phyloP scores from a whole-genome alignment of 2,888 invertebrate genomes.

The Cheilosia impressa region DNA sequence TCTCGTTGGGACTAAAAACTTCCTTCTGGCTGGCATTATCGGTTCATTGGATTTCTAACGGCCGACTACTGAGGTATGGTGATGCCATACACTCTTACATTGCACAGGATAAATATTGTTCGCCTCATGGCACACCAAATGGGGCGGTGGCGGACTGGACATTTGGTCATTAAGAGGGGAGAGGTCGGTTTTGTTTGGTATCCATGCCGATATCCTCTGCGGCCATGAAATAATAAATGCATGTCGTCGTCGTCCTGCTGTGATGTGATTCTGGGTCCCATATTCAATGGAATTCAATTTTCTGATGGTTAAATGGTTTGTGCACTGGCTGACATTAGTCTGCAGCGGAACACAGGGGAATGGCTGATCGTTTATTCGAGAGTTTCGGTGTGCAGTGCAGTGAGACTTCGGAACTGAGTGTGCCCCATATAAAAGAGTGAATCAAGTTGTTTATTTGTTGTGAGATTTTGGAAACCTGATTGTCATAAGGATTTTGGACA shows the following conservation, averaged over 20 bases:
- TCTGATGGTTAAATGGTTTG: slow-evolving; percentile 61
- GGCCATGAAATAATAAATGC: slow-evolving; percentile 50
- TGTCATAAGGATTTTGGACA: slow-evolving; percentile 1
- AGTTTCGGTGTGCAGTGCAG: not conserved
- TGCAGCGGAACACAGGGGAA: not conserved
- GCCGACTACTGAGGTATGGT: slow-evolving; percentile 39
- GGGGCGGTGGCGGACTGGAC: slow-evolving; percentile 12
- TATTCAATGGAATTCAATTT: slow-evolving; percentile 67
- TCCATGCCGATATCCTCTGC: slow-evolving; percentile 21
- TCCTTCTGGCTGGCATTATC: slow-evolving; percentile 68
- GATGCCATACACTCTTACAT: slow-evolving; percentile 22
- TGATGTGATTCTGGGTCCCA: slow-evolving; percentile 47
- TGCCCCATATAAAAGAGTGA: not conserved
- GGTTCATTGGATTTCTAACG: slow-evolving; percentile 71
- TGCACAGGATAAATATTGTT: slow-evolving; percentile 43
- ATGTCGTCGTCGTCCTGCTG: slow-evolving; percentile 8
- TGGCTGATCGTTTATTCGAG: slow-evolving; percentile 32
- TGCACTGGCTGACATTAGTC: slow-evolving; percentile 33
- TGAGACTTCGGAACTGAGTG: not conserved
- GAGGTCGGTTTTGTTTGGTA: slow-evolving; percentile 5
- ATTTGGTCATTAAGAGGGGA: slow-evolving; percentile 3
- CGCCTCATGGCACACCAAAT: slow-evolving; percentile 25
- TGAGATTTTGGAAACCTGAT: slow-evolving; percentile 38
- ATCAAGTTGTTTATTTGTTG: slow-evolving; percentile 33
- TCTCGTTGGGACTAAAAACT: slow-evolving; percentile 69